phyloP scores from a whole-genome alignment of 2,113 vertebrate genomes.

The Ariopsis seemanni region DNA sequence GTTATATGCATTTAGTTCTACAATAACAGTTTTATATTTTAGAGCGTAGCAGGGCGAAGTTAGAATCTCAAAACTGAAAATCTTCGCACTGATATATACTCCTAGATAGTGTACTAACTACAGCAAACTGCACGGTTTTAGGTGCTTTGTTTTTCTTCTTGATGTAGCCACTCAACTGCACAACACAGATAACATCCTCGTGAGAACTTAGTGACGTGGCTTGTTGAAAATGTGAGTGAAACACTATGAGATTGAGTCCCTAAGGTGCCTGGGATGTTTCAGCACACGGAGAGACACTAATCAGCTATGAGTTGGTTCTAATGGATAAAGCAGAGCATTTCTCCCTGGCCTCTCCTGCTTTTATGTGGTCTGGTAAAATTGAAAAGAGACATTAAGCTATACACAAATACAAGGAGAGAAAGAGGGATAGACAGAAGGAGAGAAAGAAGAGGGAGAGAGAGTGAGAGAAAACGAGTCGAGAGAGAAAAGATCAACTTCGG shows the following conservation, averaged over 20 bases:
- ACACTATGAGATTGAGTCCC: background rate
- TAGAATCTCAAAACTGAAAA: background rate
- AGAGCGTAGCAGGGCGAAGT: background rate
- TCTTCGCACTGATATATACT: background rate
- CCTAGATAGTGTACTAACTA: background rate
- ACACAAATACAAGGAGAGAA: conserved; percentile 36
- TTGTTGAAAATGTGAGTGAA: conserved; percentile 25
- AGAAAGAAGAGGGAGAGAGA: background rate
- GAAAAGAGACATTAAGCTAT: conserved; percentile 48
- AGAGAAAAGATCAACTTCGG: conserved; percentile 26
- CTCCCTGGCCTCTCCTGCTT: conserved; percentile 49
- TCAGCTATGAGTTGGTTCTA: conserved; percentile 53
- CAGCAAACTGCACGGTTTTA: background rate
- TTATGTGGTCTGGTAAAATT: conserved; percentile 69
- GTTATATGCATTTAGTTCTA: conserved; percentile 11
- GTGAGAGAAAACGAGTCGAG: background rate
- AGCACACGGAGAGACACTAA: conserved; percentile 11
- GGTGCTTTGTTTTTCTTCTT: background rate
- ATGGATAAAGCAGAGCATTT: conserved; percentile 63
- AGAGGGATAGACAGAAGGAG: background rate
- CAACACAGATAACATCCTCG: background rate
- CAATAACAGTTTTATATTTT: conserved; percentile 18
- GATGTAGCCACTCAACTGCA: background rate
- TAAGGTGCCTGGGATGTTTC: conserved; percentile 42
- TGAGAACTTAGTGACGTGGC: conserved; percentile 16